phyloP scores from a whole-genome alignment of 2,797 vertebrate genomes.

The Pogonophryne albipinna region DNA sequence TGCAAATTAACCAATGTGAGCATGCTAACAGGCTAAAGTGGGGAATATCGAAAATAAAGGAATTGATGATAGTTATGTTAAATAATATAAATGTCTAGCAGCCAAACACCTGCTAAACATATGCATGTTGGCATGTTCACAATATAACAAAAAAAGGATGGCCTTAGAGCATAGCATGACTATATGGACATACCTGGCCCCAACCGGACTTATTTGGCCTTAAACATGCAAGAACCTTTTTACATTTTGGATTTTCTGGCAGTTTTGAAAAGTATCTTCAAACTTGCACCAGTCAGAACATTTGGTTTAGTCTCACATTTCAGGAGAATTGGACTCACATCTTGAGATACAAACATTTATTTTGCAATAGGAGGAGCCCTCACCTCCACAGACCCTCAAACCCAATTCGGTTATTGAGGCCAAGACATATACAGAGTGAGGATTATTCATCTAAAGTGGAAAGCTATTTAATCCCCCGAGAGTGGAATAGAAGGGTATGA shows the following conservation, averaged over 20 bases:
- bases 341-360: conserved; percentile 11
- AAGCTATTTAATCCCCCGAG: conserved; percentile 80
- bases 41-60: background rate
- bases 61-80: background rate
- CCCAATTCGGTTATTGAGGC: conserved; percentile 66
- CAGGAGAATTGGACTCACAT: background rate
- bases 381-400: conserved; percentile 53
- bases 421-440: conserved; percentile 72
- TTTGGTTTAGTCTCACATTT: background rate
- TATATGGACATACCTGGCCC: background rate
- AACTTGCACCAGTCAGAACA: background rate
- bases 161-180: background rate
- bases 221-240: background rate
- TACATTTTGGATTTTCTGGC: background rate
- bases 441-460: conserved; percentile 78
- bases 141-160: background rate
- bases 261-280: background rate
- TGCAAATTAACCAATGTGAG: background rate
- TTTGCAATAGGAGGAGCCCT: conserved; percentile 28
- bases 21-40: background rate
- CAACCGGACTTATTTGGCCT: background rate
- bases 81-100: too few relatives aligned
- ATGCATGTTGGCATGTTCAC: background rate
- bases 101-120: background rate
- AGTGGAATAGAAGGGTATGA: conserved; percentile 65